A percentile compares a stretch with the other conserved stretches of the same genome.
These are phyloP conservation scores for Typhlichthys eigenmanni DNA, from an alignment of 2,797 vertebrate species.

Conservation along the genomic window DNA sequence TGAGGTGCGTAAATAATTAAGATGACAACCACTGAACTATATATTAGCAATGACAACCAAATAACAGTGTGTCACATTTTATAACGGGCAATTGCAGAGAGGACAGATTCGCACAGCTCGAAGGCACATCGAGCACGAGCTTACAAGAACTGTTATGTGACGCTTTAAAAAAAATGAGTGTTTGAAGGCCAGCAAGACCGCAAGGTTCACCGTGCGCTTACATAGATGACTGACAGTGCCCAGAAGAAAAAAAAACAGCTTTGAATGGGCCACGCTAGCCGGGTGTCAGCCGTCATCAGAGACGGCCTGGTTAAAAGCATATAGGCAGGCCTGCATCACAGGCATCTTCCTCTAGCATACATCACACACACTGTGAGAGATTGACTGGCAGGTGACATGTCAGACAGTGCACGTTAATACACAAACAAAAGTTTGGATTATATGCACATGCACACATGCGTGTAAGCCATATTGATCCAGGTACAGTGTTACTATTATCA, in stretches of 20 bases:
- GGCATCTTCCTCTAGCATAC: constrained; percentile 28
- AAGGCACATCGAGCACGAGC: no score
- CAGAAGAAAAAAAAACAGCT: constrained; percentile 37
- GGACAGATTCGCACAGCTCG: background rate
- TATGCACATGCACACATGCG: constrained; percentile 11
- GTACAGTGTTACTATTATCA: no score
- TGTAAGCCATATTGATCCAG: no score
- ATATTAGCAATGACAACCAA: constrained; percentile 43
- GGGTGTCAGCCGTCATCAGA: constrained; percentile 27
- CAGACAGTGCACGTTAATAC: constrained; percentile 19
- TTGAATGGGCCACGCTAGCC: constrained; percentile 16
- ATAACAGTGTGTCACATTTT: constrained; percentile 59
- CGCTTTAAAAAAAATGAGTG: constrained; percentile 17
- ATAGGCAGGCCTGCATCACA: constrained; percentile 12
- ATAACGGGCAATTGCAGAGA: constrained; percentile 39
- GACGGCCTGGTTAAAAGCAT: constrained; percentile 48
- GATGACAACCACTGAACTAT: constrained; percentile 40
- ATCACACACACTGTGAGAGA: constrained; percentile 21
- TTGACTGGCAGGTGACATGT: constrained; percentile 11
- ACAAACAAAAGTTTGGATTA: constrained; percentile 18
- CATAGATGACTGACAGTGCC: constrained; percentile 27
- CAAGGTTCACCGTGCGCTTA: constrained; percentile 24
- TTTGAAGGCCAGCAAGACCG: constrained; percentile 19
- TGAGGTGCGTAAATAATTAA: constrained; percentile 69
- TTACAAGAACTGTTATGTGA: no score